Conservation (phyloP, 2,888 invertebrate species). For the Xestoiulus laeticollis region DNA sequence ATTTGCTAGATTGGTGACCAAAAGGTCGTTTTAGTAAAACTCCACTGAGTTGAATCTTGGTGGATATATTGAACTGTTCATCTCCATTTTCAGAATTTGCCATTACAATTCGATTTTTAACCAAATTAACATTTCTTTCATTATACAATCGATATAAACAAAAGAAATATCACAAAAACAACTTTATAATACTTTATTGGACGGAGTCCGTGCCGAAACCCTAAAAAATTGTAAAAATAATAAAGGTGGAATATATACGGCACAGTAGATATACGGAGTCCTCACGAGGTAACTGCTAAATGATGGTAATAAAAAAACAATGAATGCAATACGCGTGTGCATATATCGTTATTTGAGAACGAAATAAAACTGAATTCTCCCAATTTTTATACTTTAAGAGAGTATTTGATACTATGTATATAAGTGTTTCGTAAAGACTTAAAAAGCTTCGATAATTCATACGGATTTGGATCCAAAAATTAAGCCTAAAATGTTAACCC, state of each 20-base stretch:
- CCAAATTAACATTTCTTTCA: not conserved
- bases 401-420: too few relatives aligned
- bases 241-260: not conserved
- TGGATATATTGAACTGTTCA: constrained; percentile 48
- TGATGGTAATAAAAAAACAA: too few relatives aligned
- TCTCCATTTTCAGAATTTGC: constrained; percentile 49
- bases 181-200: not conserved
- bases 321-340: too few relatives aligned
- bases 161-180: not conserved
- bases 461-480: too few relatives aligned
- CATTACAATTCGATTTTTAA: not conserved
- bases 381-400: too few relatives aligned
- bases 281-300: not conserved
- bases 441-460: too few relatives aligned
- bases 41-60: constrained; percentile 53
- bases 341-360: too few relatives aligned
- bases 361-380: too few relatives aligned
- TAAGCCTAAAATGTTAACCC: too few relatives aligned
- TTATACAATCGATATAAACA: not conserved
- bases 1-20: constrained; percentile 54
- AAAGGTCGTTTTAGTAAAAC: constrained; percentile 55
- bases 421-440: too few relatives aligned
- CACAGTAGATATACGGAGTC: constrained; percentile 12
- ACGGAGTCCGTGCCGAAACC: not conserved
- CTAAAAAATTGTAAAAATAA: too few relatives aligned